Evolutionary conservation across 2,888 invertebrate species (phyloP).

Genomic region (Anarsia innoxiella): DNA sequence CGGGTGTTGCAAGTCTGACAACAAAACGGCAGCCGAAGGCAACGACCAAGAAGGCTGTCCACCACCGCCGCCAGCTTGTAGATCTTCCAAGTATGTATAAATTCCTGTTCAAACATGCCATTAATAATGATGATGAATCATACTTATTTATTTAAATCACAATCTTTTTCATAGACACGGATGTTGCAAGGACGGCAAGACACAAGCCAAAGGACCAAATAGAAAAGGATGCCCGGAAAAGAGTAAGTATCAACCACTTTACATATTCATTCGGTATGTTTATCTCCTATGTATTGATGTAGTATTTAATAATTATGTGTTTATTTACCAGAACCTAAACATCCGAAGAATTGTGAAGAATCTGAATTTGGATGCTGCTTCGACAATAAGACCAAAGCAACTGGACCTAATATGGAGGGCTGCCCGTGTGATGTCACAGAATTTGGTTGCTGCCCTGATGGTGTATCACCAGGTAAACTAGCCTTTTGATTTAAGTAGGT

Average conservation of each 20-base stretch:
- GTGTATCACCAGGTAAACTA: constrained; percentile 74
- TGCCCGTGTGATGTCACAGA: constrained; percentile 77
- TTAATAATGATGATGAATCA: no score
- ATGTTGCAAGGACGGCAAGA: constrained; percentile 82
- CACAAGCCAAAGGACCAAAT: constrained; percentile 78
- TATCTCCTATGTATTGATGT: background rate
- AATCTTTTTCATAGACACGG: constrained; percentile 69
- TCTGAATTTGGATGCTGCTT: constrained; percentile 85
- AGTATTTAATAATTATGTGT: background rate
- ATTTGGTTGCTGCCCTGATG: constrained; percentile 86
- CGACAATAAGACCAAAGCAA: constrained; percentile 77
- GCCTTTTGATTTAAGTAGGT: no score
- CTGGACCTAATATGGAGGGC: constrained; percentile 79
- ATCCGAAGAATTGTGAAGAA: constrained; percentile 52
- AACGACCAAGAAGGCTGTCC: constrained; percentile 91
- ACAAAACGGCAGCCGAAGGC: constrained; percentile 84
- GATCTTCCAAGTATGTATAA: constrained; percentile 63
- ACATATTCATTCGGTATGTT: background rate
- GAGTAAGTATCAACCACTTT: constrained; percentile 27
- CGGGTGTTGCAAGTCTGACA: constrained; percentile 88
- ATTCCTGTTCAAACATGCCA: no score
- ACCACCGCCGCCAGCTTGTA: constrained; percentile 75
- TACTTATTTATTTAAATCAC: no score
- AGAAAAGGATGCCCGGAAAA: constrained; percentile 67
- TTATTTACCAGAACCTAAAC: constrained; percentile 10